Percentiles rank a stretch among this genome's conserved stretches.
Evolutionary conservation across 2,797 vertebrate species (phyloP).

Genomic region (Neoniphon sammara): DNA sequence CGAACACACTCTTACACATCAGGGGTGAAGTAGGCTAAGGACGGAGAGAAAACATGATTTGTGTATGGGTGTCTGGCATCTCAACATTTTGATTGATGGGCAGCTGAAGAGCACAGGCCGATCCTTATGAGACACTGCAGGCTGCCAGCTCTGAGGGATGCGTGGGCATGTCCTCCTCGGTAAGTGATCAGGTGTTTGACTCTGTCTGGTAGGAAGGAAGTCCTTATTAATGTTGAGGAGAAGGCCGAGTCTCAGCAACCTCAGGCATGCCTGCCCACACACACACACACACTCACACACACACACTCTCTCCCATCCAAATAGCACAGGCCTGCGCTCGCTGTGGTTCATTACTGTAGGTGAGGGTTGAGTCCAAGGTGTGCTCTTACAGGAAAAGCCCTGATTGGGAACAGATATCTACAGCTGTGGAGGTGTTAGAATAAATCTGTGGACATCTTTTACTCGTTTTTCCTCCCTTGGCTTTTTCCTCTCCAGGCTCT

Average conservation of each 20-base stretch:
- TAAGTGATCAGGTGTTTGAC: constrained; percentile 83
- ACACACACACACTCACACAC: constrained; percentile 55
- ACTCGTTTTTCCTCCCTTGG: constrained; percentile 21
- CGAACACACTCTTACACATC: constrained; percentile 63
- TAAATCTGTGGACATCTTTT: constrained; percentile 60
- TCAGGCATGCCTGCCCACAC: constrained; percentile 79
- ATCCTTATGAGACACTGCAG: constrained; percentile 68
- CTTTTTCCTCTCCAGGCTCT: constrained; percentile 1
- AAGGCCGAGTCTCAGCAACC: constrained; percentile 79
- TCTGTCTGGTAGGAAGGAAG: constrained; percentile 85
- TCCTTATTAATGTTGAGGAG: constrained; percentile 81
- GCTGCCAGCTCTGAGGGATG: constrained; percentile 79
- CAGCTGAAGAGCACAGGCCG: constrained; percentile 70
- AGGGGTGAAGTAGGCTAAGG: constrained; percentile 54
- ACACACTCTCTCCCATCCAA: constrained; percentile 35
- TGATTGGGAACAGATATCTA: constrained; percentile 71
- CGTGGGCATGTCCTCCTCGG: constrained; percentile 77
- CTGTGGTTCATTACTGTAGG: constrained; percentile 70
- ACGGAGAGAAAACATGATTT: constrained; percentile 70
- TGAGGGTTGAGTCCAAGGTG: constrained; percentile 45
- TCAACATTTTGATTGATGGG: constrained; percentile 75
- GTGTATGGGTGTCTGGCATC: constrained; percentile 67
- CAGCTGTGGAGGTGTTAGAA: constrained; percentile 70
- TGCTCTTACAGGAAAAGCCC: constrained; percentile 66
- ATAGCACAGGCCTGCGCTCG: constrained; percentile 52